A percentile compares a stretch with the other conserved stretches of the same genome.
phyloP scores from a whole-genome alignment of 1,140 invertebrate genomes.

The Cryptotermes secundus region DNA sequence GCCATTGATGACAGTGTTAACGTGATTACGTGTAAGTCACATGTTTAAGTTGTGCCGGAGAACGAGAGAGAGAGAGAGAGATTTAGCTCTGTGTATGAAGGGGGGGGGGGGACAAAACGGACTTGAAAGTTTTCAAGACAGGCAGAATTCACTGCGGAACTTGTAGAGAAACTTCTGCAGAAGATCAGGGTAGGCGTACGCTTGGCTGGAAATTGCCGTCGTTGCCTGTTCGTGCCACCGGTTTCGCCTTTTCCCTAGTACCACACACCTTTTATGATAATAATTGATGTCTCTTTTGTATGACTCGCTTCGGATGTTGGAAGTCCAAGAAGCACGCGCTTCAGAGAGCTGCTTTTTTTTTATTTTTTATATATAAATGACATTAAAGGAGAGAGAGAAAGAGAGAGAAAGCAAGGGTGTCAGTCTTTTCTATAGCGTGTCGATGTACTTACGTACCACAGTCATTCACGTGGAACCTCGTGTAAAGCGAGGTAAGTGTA shows the following conservation, averaged over 20 bases:
- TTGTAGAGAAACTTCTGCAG: background rate
- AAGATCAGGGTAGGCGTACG: background rate
- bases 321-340: background rate
- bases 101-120: background rate
- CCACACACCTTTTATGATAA: constrained; percentile 2
- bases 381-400: background rate
- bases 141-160: background rate
- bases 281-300: constrained; percentile 18
- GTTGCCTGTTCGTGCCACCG: background rate
- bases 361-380: background rate
- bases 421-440: background rate
- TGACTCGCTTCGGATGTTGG: background rate
- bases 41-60: background rate
- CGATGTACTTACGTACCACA: background rate
- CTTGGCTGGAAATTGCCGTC: background rate
- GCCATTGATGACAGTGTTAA: background rate
- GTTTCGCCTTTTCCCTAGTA: background rate
- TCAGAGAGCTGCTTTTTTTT: background rate
- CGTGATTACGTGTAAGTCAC: background rate
- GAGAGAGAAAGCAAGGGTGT: background rate
- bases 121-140: background rate
- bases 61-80: background rate
- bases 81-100: background rate
- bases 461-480: background rate
- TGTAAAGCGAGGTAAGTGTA: background rate